Evolutionary conservation across 2,113 vertebrate genomes (phyloP).

Genomic region (Nyctereutes procyonoides): DNA sequence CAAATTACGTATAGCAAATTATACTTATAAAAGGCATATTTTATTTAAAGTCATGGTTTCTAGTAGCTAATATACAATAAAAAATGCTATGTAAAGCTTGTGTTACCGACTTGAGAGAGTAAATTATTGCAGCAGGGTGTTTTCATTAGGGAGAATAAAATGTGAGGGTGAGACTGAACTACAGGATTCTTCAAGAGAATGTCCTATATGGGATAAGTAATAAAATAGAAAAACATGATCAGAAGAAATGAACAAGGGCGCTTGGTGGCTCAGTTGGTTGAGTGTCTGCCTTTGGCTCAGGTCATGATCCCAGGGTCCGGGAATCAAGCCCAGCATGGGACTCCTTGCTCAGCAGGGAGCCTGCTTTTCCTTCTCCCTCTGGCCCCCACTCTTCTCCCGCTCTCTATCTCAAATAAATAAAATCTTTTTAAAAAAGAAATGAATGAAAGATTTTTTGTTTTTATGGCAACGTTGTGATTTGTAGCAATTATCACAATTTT

Average conservation of each 20-base stretch:
- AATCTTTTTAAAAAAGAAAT: neutral
- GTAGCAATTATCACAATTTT: neutral
- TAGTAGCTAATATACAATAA: neutral
- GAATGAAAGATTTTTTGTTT: neutral
- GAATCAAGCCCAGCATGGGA: too few relatives aligned
- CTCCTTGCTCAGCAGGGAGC: too few relatives aligned
- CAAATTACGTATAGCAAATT: neutral
- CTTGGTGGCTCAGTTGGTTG: too few relatives aligned
- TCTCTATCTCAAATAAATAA: neutral
- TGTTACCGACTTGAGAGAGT: neutral
- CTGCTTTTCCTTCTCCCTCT: too few relatives aligned
- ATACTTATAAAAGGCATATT: neutral
- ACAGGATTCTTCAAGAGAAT: neutral
- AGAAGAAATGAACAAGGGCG: neutral
- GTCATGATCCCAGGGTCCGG: too few relatives aligned
- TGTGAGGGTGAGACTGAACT: neutral
- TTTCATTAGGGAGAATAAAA: neutral
- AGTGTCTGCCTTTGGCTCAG: too few relatives aligned
- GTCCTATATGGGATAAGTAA: neutral
- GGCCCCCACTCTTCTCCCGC: too few relatives aligned
- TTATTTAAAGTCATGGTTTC: slow-evolving; percentile 5
- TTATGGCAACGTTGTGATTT: neutral
- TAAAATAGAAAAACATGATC: neutral
- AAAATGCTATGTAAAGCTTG: neutral
- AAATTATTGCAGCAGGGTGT: neutral